A percentile compares a stretch with the other conserved stretches of the same genome.
These are phyloP conservation scores for Diplogasteroides magnus DNA, from an alignment of 1,140 invertebrate species.

Conservation along the genomic window DNA sequence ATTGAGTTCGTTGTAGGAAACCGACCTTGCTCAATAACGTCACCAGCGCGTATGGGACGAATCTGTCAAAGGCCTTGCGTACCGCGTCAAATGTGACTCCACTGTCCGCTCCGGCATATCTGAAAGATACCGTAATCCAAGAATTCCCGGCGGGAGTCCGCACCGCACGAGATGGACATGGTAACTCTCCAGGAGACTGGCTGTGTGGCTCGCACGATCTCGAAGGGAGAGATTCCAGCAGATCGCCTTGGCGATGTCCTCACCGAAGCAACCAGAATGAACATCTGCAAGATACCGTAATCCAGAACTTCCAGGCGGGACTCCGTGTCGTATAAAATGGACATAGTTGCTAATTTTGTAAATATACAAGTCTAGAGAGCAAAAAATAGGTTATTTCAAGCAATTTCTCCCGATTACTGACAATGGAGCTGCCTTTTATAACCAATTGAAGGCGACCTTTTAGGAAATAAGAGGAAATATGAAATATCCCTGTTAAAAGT, in stretches of 20 bases:
- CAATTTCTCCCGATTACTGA: too few species aligned
- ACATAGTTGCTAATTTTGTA: too few species aligned
- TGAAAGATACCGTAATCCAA: not conserved
- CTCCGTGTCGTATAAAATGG: too few species aligned
- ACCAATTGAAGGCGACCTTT: too few species aligned
- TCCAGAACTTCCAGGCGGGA: too few species aligned
- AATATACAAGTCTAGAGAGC: too few species aligned
- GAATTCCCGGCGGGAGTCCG: not conserved
- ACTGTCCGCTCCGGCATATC: slow-evolving; percentile 17
- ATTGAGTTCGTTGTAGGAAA: not conserved
- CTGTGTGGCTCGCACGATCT: slow-evolving; percentile 21
- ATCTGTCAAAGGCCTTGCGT: slow-evolving; percentile 24
- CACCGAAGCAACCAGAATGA: slow-evolving; percentile 48
- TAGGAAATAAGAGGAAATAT: too few species aligned
- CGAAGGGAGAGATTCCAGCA: slow-evolving; percentile 46
- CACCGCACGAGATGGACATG: slow-evolving; percentile 28
- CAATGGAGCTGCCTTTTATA: too few species aligned
- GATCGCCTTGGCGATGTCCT: slow-evolving; percentile 49
- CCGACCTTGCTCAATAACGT: slow-evolving; percentile 23
- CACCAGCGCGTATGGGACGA: slow-evolving; percentile 33
- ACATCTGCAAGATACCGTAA: slow-evolving; percentile 35
- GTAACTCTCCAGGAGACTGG: slow-evolving; percentile 27
- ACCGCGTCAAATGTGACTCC: slow-evolving; percentile 25
- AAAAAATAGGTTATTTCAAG: too few species aligned
- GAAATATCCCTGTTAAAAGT: too few species aligned